Evolutionary conservation across 2,888 invertebrate genomes (phyloP).

Genomic region (Platypus cylindrus): DNA sequence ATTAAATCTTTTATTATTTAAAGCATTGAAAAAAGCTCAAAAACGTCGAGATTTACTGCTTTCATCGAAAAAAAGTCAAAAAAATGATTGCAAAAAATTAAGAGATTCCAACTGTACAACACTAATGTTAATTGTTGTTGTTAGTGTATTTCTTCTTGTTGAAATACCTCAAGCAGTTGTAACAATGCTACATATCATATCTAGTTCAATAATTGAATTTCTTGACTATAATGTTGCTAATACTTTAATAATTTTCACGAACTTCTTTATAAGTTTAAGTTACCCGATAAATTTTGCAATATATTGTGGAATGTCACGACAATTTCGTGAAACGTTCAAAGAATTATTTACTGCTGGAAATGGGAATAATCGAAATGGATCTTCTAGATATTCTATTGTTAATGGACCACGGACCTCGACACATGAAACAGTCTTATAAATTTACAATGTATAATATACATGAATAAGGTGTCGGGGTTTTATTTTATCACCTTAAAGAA

Average conservation of each 20-base stretch:
- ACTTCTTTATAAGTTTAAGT: slow-evolving; percentile 82
- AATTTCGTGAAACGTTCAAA: slow-evolving; percentile 88
- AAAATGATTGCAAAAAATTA: slow-evolving; percentile 65
- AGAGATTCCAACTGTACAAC: slow-evolving; percentile 77
- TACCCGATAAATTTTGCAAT: slow-evolving; percentile 92
- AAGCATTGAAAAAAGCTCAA: slow-evolving; percentile 76
- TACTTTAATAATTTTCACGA: slow-evolving; percentile 67
- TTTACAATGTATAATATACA: slow-evolving; percentile 2
- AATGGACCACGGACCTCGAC: slow-evolving; percentile 74
- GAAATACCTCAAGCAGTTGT: slow-evolving; percentile 78
- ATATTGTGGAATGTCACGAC: slow-evolving; percentile 91
- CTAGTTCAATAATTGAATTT: slow-evolving; percentile 52
- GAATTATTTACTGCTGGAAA: slow-evolving; percentile 56
- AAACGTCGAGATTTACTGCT: slow-evolving; percentile 31
- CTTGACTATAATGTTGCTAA: slow-evolving; percentile 68
- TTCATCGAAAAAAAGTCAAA: slow-evolving; percentile 36
- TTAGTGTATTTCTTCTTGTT: slow-evolving; percentile 69
- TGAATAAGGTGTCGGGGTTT: no score
- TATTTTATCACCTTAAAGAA: no score
- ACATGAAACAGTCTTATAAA: slow-evolving; percentile 68
- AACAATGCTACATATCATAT: slow-evolving; percentile 71
- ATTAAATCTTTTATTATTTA: slow-evolving; percentile 75
- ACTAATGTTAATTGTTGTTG: slow-evolving; percentile 76
- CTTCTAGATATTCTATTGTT: slow-evolving; percentile 67
- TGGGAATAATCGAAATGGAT: slow-evolving; percentile 50